A percentile compares a stretch with the other conserved stretches of the same genome.
Evolutionary conservation across 2,888 invertebrate genomes (phyloP).

Genomic region (Ethmia dodecea): DNA sequence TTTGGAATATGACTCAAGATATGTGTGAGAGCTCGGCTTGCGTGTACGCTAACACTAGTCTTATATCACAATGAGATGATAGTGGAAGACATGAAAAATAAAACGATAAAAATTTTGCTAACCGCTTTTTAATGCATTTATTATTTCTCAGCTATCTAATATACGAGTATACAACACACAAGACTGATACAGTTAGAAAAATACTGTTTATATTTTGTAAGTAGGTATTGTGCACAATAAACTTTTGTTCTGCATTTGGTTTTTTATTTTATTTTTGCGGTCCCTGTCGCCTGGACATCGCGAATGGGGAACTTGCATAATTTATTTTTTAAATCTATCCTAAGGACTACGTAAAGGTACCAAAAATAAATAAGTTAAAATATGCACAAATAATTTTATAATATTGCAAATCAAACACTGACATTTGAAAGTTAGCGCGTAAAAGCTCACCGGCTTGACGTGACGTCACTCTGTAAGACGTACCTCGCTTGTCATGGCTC

Average conservation of each 20-base stretch:
- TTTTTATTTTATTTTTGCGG: constrained; percentile 51
- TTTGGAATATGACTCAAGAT: no score
- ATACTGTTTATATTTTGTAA: constrained; percentile 61
- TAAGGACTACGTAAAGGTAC: no score
- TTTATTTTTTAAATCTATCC: no score
- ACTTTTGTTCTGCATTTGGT: constrained; percentile 40
- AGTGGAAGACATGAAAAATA: constrained; percentile 6
- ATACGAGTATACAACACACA: constrained; percentile 77
- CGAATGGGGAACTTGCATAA: no score
- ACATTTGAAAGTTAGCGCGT: no score
- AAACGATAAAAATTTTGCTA: constrained; percentile 35
- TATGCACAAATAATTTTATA: no score
- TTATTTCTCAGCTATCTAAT: constrained; percentile 66
- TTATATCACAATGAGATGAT: neutral
- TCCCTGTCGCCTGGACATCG: no score
- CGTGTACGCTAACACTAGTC: constrained; percentile 28
- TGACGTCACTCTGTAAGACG: no score
- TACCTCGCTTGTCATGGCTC: no score
- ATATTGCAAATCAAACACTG: no score
- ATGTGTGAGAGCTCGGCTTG: constrained; percentile 44
- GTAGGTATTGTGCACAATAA: constrained; percentile 70
- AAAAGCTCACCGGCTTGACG: no score
- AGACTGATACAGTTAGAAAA: constrained; percentile 69
- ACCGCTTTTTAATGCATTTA: constrained; percentile 68
- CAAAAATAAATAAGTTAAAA: no score